These are phyloP conservation scores for Pemphigus obesinymphae DNA, from an alignment of 1,140 invertebrate species.

Conservation along the genomic window DNA sequence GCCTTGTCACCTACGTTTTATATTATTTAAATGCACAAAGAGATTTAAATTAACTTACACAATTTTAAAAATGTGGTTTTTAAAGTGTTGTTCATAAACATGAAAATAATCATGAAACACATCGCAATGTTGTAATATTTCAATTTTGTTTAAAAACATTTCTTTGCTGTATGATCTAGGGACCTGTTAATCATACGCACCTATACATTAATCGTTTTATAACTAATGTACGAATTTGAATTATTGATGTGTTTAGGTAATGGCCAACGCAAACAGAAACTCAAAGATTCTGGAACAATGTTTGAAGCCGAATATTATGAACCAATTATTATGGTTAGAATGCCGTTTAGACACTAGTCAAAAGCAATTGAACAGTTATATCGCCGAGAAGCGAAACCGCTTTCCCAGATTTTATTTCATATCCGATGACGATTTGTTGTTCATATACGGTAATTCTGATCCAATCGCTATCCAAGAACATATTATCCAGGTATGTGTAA, in stretches of 20 bases:
- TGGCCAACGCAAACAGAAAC: neutral
- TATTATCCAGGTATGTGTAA: conserved; percentile 69
- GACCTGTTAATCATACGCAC: no score
- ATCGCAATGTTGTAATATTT: no score
- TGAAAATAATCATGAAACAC: no score
- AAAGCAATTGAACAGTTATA: conserved; percentile 62
- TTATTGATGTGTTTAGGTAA: neutral
- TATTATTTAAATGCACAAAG: no score
- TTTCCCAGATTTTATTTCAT: conserved; percentile 91
- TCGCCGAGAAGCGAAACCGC: conserved; percentile 76
- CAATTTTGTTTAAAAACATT: no score
- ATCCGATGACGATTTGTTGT: conserved; percentile 84
- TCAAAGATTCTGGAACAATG: neutral
- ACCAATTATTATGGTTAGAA: neutral
- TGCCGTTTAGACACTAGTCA: neutral
- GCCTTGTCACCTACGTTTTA: no score
- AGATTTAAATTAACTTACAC: no score
- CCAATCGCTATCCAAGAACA: conserved; percentile 78
- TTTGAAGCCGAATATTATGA: neutral
- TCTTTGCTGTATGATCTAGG: no score
- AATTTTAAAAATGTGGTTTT: no score
- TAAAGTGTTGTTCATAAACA: no score
- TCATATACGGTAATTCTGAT: conserved; percentile 79
- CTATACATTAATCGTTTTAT: no score
- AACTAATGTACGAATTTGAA: no score